A percentile compares a stretch with the other conserved stretches of the same genome.
phyloP scores from a whole-genome alignment of 2,888 invertebrate genomes.

The Heliconius erato region DNA sequence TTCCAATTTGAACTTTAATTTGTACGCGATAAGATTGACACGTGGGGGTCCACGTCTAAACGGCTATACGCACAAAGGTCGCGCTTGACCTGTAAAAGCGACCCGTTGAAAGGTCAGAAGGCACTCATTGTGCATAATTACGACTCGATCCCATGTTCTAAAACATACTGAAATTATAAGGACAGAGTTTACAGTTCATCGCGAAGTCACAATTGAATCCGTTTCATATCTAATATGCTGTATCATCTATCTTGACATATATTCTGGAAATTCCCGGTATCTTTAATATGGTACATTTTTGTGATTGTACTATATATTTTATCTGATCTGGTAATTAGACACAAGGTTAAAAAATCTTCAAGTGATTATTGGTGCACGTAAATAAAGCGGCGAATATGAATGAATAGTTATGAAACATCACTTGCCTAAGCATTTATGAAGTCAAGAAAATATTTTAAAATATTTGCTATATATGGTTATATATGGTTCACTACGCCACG shows the following conservation, averaged over 20 bases:
- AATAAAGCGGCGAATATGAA: background rate
- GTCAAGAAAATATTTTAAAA: background rate
- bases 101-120: conserved; percentile 70
- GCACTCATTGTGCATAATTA: conserved; percentile 66
- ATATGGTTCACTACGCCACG: background rate
- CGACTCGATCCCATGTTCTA: conserved; percentile 40
- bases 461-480: no score
- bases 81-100: conserved; percentile 67
- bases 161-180: conserved; percentile 27
- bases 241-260: background rate
- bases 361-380: background rate
- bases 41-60: background rate
- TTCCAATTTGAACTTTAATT: conserved; percentile 33
- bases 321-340: background rate
- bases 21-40: conserved; percentile 21
- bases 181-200: background rate
- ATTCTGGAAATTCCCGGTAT: background rate
- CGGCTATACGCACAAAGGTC: conserved; percentile 61
- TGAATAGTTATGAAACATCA: background rate
- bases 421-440: background rate
- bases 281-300: background rate
- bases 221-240: background rate
- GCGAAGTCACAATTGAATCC: background rate
- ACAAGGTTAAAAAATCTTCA: background rate
- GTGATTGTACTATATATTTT: background rate